Base-by-base conservation (phyloP, 2,888 invertebrate species). In the Cheilosia vulpina region DNA sequence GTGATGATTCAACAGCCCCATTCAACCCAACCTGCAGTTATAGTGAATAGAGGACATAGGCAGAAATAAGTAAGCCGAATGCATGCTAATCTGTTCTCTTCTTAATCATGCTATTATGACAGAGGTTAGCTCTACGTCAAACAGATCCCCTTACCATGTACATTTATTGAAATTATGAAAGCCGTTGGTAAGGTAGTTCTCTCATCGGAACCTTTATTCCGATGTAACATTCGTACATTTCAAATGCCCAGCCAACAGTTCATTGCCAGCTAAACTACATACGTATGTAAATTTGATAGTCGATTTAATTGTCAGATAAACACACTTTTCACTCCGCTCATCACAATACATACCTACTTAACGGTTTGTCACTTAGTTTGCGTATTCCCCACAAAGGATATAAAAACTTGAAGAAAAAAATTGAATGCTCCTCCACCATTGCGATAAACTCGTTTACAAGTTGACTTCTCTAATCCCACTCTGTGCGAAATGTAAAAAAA, bases 391-490 rank as follows among this genome's bases (percentile, higher is more conserved):
- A n/a, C 24, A 50, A 24, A 47, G 19, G 9, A 19, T 11, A 50
- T 2, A 58, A 55, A 19, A 72, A 55, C 21, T 17, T 69, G 65
- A 60, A 76, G 57, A 34, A n/a, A 13, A n/a, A 27, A 6, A 27
- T 27, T 27, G 0, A 38, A 13, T 38, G 1, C 11, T 27, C 41
- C 58, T 41, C 60, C 52, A 52, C 34, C 68, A 66, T 68, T 55
- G 66, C 43, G 65, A 69, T 52, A 13, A 43, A 65, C 58, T 82
- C 53, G 53, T 63, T 80, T 57, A 76, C 66, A 76, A 76, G 66
- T 76, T 75, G 83, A 75, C 65, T 75, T 69, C 63, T 79, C 79
- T 65, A 75, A 83, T 84, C 78, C 83, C 83, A 78, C 63, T 75
- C 57, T 69, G 34, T 47, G 69, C 17, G 60, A 60, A 57, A 69